phyloP scores from a whole-genome alignment of 2,888 invertebrate species.

The Tenthredo amoena region DNA sequence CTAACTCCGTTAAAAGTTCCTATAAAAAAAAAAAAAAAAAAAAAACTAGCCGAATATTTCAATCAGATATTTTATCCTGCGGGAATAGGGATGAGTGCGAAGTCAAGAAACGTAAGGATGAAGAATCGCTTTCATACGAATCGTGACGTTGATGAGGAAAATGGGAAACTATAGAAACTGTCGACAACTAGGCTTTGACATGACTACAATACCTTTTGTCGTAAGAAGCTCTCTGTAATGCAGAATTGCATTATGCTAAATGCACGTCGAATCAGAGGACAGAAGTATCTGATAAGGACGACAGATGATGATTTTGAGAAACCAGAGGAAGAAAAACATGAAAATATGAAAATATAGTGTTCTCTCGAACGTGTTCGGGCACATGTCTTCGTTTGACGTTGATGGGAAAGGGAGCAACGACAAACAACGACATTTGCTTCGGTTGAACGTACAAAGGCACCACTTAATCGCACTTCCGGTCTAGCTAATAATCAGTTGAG shows the following conservation, averaged over 20 bases:
- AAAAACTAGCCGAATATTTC: background rate
- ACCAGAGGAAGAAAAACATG: background rate
- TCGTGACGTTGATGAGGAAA: background rate
- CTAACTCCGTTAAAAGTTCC: background rate
- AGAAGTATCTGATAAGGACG: background rate
- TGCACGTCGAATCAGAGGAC: background rate
- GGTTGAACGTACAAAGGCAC: conserved; percentile 25
- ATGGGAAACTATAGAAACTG: background rate
- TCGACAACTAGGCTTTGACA: background rate
- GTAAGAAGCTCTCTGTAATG: background rate
- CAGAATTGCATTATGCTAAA: background rate
- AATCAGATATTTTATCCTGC: background rate
- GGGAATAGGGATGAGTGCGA: background rate
- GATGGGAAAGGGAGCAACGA: conserved; percentile 3
- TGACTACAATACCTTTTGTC: background rate
- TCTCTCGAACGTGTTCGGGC: background rate
- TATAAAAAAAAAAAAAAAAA: background rate
- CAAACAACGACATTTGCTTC: background rate
- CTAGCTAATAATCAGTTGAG: background rate
- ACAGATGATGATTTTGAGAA: background rate
- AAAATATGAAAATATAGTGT: background rate
- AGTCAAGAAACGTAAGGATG: background rate
- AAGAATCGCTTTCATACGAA: background rate
- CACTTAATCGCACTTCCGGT: conserved; percentile 30
- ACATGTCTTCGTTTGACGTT: too few species aligned